Evolutionary conservation across 2,888 invertebrate genomes (phyloP).

Genomic region (Drosophila dives): DNA sequence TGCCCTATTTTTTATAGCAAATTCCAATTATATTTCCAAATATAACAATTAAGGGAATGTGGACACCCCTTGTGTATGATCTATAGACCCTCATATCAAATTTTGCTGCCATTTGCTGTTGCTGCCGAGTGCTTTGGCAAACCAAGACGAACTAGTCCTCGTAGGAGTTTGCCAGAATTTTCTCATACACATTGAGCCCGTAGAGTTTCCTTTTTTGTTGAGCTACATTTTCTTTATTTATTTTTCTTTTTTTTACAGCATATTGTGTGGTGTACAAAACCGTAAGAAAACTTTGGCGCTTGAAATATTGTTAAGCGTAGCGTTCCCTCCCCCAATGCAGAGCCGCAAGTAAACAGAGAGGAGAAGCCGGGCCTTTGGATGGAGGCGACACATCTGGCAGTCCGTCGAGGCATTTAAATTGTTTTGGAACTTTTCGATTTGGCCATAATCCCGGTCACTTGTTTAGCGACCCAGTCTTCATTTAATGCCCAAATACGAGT

Average conservation of each 20-base stretch:
- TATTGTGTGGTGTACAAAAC: constrained; percentile 53
- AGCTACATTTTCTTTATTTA: constrained; percentile 15
- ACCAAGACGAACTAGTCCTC: constrained; percentile 16
- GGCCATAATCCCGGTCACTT: constrained; percentile 60
- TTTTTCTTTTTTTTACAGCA: constrained; percentile 21
- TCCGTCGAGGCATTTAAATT: constrained; percentile 58
- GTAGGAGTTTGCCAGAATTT: constrained; percentile 43
- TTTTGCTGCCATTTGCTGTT: constrained; percentile 23
- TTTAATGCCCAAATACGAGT: constrained; percentile 34
- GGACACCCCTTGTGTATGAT: background rate
- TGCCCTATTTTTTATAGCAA: background rate
- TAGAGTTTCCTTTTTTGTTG: constrained; percentile 57
- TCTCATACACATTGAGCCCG: constrained; percentile 58
- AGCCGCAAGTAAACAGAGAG: constrained; percentile 44
- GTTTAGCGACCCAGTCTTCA: constrained; percentile 37
- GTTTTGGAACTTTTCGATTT: constrained; percentile 64
- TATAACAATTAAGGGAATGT: background rate
- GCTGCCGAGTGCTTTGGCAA: constrained; percentile 31
- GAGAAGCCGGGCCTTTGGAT: constrained; percentile 7
- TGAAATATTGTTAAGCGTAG: constrained; percentile 74
- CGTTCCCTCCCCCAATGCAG: constrained; percentile 1
- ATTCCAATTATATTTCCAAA: background rate
- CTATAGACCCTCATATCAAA: constrained; percentile 11
- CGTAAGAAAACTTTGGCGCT: constrained; percentile 68
- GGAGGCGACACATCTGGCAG: constrained; percentile 61